phyloP scores from a whole-genome alignment of 2,113 vertebrate species.

The Antigone vipio region DNA sequence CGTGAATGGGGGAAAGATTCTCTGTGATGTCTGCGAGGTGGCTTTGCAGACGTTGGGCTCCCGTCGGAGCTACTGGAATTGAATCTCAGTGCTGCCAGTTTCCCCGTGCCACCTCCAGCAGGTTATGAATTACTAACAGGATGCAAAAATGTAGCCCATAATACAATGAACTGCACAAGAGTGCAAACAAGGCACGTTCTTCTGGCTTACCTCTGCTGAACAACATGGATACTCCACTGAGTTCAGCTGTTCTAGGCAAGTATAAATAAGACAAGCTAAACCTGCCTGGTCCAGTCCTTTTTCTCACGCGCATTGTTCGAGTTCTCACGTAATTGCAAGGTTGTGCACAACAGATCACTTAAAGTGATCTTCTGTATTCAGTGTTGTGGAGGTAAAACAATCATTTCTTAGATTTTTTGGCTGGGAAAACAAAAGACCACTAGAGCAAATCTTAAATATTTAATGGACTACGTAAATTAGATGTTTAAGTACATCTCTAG shows the following conservation, averaged over 20 bases:
- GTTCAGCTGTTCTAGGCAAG: not conserved
- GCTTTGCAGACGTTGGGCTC: not conserved
- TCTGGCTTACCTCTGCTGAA: not conserved
- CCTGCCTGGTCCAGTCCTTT: not conserved
- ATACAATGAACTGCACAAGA: not conserved
- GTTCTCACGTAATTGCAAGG: not conserved
- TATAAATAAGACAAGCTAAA: not conserved
- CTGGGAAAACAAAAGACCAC: slow-evolving; percentile 1
- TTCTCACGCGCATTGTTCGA: not conserved
- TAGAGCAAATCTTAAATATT: slow-evolving; percentile 40
- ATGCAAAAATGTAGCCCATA: not conserved
- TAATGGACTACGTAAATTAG: slow-evolving; percentile 45
- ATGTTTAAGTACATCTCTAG: slow-evolving; percentile 17
- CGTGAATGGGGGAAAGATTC: rapidly evolving
- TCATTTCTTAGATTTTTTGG: slow-evolving; percentile 1
- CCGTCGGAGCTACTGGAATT: rapidly evolving
- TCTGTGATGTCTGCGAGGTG: rapidly evolving
- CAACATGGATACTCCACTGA: not conserved
- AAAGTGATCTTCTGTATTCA: not conserved
- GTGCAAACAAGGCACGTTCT: not conserved
- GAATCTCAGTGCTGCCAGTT: not conserved
- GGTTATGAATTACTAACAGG: not conserved
- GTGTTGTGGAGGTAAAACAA: slow-evolving; percentile 15
- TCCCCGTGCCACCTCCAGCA: not conserved
- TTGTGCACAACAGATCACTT: slow-evolving; percentile 14